These are phyloP conservation scores for Trachelus troglodyta DNA, from an alignment of 2,888 invertebrate genomes.

Conservation along the genomic window DNA sequence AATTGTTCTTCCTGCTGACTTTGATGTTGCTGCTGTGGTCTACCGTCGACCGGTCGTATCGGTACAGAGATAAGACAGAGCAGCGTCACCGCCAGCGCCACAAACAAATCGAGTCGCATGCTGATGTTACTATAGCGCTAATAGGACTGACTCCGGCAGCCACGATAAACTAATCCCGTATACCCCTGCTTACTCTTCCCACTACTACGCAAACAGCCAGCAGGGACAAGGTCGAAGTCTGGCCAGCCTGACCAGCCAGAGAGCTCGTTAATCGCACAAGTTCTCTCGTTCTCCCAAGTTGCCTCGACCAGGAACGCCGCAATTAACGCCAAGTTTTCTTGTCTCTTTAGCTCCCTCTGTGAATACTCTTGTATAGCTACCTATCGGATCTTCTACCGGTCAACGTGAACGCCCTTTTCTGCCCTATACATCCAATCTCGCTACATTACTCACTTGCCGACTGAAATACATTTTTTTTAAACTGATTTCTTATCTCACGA, in stretches of 20 bases:
- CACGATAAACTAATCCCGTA: neutral
- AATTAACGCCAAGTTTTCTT: neutral
- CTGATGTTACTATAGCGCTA: slow-evolving; percentile 19
- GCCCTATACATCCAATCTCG: neutral
- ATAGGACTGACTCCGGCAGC: slow-evolving; percentile 26
- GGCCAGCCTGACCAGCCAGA: neutral
- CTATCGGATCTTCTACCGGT: neutral
- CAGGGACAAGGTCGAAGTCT: neutral
- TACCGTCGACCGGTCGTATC: slow-evolving; percentile 3
- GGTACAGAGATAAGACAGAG: neutral
- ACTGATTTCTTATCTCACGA: neutral
- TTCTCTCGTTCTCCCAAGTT: neutral
- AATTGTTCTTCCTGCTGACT: neutral
- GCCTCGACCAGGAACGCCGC: neutral
- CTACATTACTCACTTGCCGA: neutral
- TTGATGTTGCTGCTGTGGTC: neutral
- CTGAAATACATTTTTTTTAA: neutral
- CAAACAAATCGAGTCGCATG: slow-evolving; percentile 38
- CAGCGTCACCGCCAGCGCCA: slow-evolving; percentile 29
- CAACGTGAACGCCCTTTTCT: neutral
- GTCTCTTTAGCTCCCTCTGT: neutral
- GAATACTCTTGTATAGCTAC: neutral
- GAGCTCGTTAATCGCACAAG: neutral
- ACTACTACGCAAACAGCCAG: neutral
- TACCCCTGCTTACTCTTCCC: neutral